phyloP scores from a whole-genome alignment of 2,888 invertebrate species.

The Charanyca ferruginea region DNA sequence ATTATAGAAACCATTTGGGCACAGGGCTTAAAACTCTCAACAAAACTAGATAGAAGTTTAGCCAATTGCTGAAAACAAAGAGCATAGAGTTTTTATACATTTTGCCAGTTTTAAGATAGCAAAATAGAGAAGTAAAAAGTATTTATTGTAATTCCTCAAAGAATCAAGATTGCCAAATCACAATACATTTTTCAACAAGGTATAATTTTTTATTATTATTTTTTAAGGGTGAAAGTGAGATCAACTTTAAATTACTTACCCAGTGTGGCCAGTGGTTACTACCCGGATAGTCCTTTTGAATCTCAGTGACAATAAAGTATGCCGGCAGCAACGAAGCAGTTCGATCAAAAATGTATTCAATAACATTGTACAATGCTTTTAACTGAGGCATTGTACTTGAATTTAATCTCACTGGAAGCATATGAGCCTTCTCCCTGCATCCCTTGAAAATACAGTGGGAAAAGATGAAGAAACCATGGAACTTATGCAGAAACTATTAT shows the following conservation, averaged over 20 bases:
- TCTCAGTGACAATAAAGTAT: slow-evolving; percentile 98
- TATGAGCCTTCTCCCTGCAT: slow-evolving; percentile 97
- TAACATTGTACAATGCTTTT: slow-evolving; percentile 95
- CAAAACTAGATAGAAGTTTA: slow-evolving; percentile 96
- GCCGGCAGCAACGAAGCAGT: slow-evolving; percentile 98
- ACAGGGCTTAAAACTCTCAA: slow-evolving; percentile 97
- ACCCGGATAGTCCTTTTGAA: slow-evolving; percentile 96
- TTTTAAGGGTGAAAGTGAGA: neutral
- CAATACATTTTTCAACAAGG: too few species aligned
- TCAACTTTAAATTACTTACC: slow-evolving; percentile 88
- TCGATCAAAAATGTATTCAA: slow-evolving; percentile 97
- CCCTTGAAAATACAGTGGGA: slow-evolving; percentile 87
- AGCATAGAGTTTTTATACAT: slow-evolving; percentile 18
- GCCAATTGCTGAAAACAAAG: slow-evolving; percentile 94
- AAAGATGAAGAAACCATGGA: neutral
- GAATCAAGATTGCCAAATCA: neutral
- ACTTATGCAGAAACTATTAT: neutral
- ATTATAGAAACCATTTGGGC: slow-evolving; percentile 99
- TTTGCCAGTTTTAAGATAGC: neutral
- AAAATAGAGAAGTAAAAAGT: neutral
- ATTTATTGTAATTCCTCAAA: neutral
- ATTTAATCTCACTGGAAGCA: slow-evolving; percentile 95
- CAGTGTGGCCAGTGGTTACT: slow-evolving; percentile 97
- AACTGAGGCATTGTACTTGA: slow-evolving; percentile 95
- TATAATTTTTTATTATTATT: too few species aligned